Evolutionary conservation across 2,888 invertebrate species (phyloP).

Genomic region (Stenurella melanura): DNA sequence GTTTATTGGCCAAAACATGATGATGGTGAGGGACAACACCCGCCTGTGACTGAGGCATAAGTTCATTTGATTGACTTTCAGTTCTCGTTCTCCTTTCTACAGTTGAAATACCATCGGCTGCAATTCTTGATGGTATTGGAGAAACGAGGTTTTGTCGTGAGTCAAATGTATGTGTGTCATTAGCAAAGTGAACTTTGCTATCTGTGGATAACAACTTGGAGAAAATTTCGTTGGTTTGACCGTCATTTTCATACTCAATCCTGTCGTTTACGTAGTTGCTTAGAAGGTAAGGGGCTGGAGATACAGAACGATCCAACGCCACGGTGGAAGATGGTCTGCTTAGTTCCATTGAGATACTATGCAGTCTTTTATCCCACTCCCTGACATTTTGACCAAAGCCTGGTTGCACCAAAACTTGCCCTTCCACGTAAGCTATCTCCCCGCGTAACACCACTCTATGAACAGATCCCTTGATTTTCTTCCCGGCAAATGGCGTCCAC

Average conservation of each 20-base stretch:
- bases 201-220: slow-evolving; percentile 72
- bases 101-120: slow-evolving; percentile 64
- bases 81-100: slow-evolving; percentile 61
- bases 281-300: slow-evolving; percentile 64
- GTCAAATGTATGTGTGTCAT: not conserved
- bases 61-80: slow-evolving; percentile 42
- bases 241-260: slow-evolving; percentile 71
- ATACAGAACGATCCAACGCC: slow-evolving; percentile 74
- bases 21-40: slow-evolving; percentile 57
- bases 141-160: slow-evolving; percentile 55
- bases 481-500: slow-evolving; percentile 98
- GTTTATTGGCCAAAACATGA: slow-evolving; percentile 82
- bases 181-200: slow-evolving; percentile 77
- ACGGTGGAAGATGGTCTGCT: slow-evolving; percentile 74
- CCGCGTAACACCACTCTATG: slow-evolving; percentile 96
- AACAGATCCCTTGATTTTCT: slow-evolving; percentile 83
- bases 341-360: slow-evolving; percentile 62
- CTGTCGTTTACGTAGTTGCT: slow-evolving; percentile 31
- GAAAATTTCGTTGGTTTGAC: slow-evolving; percentile 76
- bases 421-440: slow-evolving; percentile 97
- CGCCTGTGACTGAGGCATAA: slow-evolving; percentile 50
- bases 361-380: slow-evolving; percentile 77
- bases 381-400: slow-evolving; percentile 93
- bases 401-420: slow-evolving; percentile 89
- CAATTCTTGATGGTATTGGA: slow-evolving; percentile 62